These are phyloP conservation scores for Motacilla tschutschensis DNA, from an alignment of 2,113 vertebrate genomes.

Conservation along the genomic window DNA sequence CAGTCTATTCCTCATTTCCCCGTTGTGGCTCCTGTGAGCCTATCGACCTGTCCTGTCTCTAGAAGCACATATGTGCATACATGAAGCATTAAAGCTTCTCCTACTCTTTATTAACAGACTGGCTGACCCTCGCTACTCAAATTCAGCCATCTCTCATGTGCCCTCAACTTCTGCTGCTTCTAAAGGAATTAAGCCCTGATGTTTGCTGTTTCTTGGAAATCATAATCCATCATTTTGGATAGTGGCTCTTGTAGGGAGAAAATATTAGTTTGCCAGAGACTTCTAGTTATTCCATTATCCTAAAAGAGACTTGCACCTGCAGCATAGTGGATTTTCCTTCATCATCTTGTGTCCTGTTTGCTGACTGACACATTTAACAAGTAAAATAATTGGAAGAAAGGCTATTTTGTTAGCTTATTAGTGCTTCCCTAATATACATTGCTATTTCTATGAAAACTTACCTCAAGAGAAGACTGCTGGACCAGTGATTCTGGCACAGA, in stretches of 20 bases:
- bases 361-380: not conserved
- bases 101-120: not conserved
- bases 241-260: not conserved
- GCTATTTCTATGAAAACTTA: not conserved
- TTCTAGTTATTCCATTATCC: not conserved
- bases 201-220: conserved; percentile 9
- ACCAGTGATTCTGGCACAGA: not conserved
- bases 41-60: not conserved
- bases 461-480: not conserved
- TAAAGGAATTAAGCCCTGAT: not conserved
- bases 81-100: not conserved
- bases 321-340: not conserved
- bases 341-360: not conserved
- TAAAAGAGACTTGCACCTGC: not conserved
- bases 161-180: not conserved
- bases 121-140: not conserved
- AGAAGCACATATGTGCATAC: not conserved
- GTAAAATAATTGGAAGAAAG: not conserved
- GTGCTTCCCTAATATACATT: not conserved
- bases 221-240: not conserved
- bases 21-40: not conserved
- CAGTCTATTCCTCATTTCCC: conserved; percentile 35
- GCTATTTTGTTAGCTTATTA: not conserved
- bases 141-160: not conserved
- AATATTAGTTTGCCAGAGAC: not conserved